phyloP scores from a whole-genome alignment of 2,113 vertebrate species.

The Redunca redunca region DNA sequence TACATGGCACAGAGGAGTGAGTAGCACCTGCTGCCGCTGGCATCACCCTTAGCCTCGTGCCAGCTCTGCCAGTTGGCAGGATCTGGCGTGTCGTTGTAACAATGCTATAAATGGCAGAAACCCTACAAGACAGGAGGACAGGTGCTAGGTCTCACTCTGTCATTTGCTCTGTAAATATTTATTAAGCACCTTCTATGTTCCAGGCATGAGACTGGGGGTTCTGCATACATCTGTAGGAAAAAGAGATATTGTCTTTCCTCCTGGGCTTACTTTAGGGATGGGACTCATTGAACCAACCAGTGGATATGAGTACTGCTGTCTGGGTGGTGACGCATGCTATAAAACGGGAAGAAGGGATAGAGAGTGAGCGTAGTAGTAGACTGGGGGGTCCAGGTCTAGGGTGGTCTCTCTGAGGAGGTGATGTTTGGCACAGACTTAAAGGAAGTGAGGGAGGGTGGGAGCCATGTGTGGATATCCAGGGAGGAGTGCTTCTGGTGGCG shows the following conservation, averaged over 20 bases:
- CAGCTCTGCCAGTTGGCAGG: background rate
- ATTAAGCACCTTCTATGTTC: background rate
- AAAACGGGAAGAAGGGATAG: background rate
- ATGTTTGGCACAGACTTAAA: background rate
- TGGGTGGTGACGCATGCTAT: rapidly evolving
- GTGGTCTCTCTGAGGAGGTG: background rate
- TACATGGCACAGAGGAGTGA: background rate
- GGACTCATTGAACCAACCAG: background rate
- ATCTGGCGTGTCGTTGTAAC: background rate
- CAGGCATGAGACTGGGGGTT: background rate
- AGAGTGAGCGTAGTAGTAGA: background rate
- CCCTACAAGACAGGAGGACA: background rate
- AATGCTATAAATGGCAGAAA: background rate
- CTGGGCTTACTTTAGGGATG: background rate
- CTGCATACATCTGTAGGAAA: rapidly evolving
- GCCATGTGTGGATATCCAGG: background rate
- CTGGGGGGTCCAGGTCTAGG: background rate
- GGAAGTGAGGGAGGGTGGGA: background rate
- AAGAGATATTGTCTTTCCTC: background rate
- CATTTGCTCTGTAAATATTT: background rate
- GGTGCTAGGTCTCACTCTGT: background rate
- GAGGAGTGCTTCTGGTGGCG: background rate
- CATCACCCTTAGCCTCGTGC: background rate
- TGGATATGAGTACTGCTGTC: background rate
- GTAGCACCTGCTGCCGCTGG: background rate